These are phyloP conservation scores for Potorous gilbertii DNA, from an alignment of 2,797 vertebrate species.

Conservation along the genomic window DNA sequence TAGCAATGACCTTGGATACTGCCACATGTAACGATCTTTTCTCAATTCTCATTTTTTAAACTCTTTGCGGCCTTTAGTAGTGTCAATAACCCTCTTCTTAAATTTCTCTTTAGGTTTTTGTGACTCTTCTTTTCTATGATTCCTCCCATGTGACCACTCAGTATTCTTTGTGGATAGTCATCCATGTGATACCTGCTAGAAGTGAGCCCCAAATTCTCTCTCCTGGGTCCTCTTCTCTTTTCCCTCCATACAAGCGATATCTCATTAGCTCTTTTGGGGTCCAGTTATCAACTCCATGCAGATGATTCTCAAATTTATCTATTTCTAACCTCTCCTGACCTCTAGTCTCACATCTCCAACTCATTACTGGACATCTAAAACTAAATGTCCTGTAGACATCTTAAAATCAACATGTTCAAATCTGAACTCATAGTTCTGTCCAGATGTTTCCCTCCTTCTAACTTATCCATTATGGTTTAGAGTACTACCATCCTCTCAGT, in stretches of 20 bases:
- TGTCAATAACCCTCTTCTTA: neutral
- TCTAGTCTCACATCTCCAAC: neutral
- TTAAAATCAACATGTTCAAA: neutral
- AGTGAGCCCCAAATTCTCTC: neutral
- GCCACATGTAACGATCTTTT: neutral
- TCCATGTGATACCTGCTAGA: neutral
- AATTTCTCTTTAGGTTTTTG: neutral
- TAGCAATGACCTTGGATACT: neutral
- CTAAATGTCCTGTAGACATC: neutral
- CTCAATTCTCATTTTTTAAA: neutral
- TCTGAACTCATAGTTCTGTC: neutral
- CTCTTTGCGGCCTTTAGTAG: neutral
- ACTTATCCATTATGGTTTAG: neutral
- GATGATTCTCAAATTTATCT: neutral
- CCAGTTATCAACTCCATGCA: neutral
- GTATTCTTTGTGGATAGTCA: neutral
- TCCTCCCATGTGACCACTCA: neutral
- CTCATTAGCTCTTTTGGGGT: neutral
- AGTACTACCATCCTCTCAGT: neutral
- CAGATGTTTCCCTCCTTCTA: neutral
- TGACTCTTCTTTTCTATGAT: neutral
- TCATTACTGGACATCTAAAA: neutral
- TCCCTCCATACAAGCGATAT: neutral
- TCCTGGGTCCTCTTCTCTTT: neutral
- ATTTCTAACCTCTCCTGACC: neutral